These are phyloP conservation scores for Spheniscus humboldti DNA, from an alignment of 2,797 vertebrate species.

Conservation along the genomic window DNA sequence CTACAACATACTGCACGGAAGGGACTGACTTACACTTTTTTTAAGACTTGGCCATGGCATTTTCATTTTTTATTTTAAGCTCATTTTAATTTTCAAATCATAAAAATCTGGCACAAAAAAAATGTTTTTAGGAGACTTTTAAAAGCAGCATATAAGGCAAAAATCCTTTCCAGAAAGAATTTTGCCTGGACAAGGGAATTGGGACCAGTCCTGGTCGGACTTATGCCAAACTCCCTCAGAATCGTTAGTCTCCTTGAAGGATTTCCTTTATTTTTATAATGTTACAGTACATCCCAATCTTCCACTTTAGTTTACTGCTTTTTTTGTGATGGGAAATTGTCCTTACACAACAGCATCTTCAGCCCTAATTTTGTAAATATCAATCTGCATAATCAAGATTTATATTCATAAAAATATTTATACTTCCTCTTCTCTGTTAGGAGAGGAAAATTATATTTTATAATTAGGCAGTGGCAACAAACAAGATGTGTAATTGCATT, in stretches of 20 bases:
- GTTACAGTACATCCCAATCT: not conserved
- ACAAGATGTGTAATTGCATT: not conserved
- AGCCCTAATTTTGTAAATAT: not conserved
- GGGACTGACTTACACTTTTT: not conserved
- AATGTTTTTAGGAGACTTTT: not conserved
- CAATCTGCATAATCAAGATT: not conserved
- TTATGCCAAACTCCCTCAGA: not conserved
- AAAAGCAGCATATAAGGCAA: not conserved
- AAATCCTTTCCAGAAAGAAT: not conserved
- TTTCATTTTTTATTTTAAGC: not conserved
- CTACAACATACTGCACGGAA: not conserved
- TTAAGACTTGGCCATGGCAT: not conserved
- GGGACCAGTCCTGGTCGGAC: not conserved
- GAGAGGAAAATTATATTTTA: conserved; percentile 22
- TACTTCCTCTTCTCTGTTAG: not conserved
- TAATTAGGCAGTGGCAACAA: conserved; percentile 24
- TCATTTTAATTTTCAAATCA: not conserved
- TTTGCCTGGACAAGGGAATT: not conserved
- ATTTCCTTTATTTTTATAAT: conserved; percentile 7
- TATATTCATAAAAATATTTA: conserved; percentile 8
- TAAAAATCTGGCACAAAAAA: not conserved
- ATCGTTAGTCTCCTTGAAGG: not conserved
- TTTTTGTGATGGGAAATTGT: not conserved
- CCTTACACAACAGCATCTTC: not conserved
- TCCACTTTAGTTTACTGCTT: not conserved